These are phyloP conservation scores for Colletes collaris DNA, from an alignment of 2,888 invertebrate genomes.

Conservation along the genomic window DNA sequence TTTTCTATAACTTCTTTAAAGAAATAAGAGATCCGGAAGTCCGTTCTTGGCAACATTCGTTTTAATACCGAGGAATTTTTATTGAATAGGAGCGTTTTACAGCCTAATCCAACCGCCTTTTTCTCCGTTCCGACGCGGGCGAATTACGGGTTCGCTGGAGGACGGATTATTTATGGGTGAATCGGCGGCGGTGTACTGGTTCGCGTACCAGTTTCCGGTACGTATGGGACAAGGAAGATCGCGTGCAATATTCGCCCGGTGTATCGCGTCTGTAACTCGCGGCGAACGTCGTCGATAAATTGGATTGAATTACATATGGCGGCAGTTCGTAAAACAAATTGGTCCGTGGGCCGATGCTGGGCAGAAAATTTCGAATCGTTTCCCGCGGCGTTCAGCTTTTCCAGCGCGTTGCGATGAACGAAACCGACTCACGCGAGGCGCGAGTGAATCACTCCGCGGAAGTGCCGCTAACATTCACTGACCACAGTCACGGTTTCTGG, in stretches of 20 bases:
- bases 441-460: constrained; percentile 54
- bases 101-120: too few species aligned
- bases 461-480: constrained; percentile 51
- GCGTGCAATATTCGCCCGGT: constrained; percentile 36
- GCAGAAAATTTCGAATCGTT: constrained; percentile 12
- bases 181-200: constrained; percentile 4
- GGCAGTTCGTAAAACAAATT: constrained; percentile 42
- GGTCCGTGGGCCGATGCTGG: not conserved
- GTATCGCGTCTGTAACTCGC: constrained; percentile 36
- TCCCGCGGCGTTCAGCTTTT: not conserved
- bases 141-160: constrained; percentile 19
- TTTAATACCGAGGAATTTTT: too few species aligned
- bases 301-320: constrained; percentile 38
- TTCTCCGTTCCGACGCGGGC: not conserved
- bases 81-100: too few species aligned
- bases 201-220: constrained; percentile 5
- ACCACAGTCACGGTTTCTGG: constrained; percentile 56
- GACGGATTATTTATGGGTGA: constrained; percentile 17
- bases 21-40: too few species aligned
- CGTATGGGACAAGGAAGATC: constrained; percentile 22
- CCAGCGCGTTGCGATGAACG: not conserved
- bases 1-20: too few species aligned
- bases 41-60: too few species aligned
- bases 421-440: constrained; percentile 16
- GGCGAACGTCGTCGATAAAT: constrained; percentile 33